Percentiles rank a stretch among this genome's conserved stretches.
Conservation (phyloP, 2,888 invertebrate genomes). For the Deladenus siricidicola region DNA sequence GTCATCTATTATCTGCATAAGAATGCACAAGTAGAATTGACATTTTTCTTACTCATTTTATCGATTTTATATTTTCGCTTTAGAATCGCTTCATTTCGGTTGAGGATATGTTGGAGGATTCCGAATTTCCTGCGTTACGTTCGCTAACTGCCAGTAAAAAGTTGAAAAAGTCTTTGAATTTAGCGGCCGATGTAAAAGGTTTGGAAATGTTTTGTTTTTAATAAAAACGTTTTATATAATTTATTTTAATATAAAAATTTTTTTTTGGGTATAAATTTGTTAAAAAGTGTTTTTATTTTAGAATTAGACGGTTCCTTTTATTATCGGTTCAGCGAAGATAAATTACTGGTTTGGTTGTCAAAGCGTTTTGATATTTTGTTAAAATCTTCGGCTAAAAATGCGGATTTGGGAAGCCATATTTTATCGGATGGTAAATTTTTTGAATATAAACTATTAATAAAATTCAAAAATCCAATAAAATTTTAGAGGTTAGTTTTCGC, state of each 20-base stretch:
- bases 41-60: neutral
- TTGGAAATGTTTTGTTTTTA: too few relatives aligned
- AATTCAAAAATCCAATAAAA: neutral
- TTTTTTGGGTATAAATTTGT: too few relatives aligned
- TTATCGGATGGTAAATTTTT: constrained; percentile 12
- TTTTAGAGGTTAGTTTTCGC: constrained; percentile 5
- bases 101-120: constrained; percentile 34
- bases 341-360: constrained; percentile 35
- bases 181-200: constrained; percentile 32
- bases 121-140: constrained; percentile 18
- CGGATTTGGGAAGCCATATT: neutral
- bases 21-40: constrained; percentile 8
- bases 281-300: too few relatives aligned
- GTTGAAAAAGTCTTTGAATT: constrained; percentile 22
- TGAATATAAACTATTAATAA: neutral
- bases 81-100: constrained; percentile 29
- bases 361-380: constrained; percentile 30
- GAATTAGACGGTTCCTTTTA: constrained; percentile 32
- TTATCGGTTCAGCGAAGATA: constrained; percentile 33
- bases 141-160: constrained; percentile 22
- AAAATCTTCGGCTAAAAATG: constrained; percentile 13
- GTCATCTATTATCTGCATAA: constrained; percentile 34
- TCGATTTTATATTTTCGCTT: neutral
- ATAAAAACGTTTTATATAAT: too few relatives aligned
- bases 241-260: too few relatives aligned